Conservation (phyloP, 2,888 invertebrate genomes). For the Thymelicus sylvestris region DNA sequence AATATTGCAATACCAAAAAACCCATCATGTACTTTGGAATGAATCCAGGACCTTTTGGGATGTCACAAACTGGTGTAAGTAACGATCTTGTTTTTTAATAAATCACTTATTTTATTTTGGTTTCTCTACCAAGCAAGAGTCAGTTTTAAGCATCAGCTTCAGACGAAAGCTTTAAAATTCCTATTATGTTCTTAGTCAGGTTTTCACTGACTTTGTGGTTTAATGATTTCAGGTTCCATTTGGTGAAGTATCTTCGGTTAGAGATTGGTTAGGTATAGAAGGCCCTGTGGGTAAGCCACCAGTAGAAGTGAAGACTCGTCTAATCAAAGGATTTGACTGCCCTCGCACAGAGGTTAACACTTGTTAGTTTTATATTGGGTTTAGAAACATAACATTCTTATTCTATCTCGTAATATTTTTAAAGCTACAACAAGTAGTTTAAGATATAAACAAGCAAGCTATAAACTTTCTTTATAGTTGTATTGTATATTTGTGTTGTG, state of each 20-base stretch:
- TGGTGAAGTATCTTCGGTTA: conserved; percentile 92
- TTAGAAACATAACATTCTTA: too few relatives aligned
- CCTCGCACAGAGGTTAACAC: conserved; percentile 65
- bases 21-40: conserved; percentile 94
- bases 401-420: too few relatives aligned
- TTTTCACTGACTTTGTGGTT: background rate
- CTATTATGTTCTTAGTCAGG: too few relatives aligned
- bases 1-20: conserved; percentile 88
- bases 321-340: conserved; percentile 89
- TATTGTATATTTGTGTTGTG: too few relatives aligned
- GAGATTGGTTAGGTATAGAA: conserved; percentile 89
- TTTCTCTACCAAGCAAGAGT: too few relatives aligned
- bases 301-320: conserved; percentile 88
- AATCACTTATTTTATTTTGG: background rate
- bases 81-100: background rate
- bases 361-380: background rate
- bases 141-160: too few relatives aligned
- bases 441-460: too few relatives aligned
- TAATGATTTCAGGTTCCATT: conserved; percentile 89
- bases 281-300: conserved; percentile 89
- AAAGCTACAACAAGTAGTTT: too few relatives aligned
- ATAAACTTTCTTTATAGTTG: too few relatives aligned
- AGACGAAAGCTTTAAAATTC: too few relatives aligned
- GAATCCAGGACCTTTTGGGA: conserved; percentile 99
- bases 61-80: conserved; percentile 96